Conservation (phyloP, 2,797 vertebrate species). For the Aphelocoma californica region DNA sequence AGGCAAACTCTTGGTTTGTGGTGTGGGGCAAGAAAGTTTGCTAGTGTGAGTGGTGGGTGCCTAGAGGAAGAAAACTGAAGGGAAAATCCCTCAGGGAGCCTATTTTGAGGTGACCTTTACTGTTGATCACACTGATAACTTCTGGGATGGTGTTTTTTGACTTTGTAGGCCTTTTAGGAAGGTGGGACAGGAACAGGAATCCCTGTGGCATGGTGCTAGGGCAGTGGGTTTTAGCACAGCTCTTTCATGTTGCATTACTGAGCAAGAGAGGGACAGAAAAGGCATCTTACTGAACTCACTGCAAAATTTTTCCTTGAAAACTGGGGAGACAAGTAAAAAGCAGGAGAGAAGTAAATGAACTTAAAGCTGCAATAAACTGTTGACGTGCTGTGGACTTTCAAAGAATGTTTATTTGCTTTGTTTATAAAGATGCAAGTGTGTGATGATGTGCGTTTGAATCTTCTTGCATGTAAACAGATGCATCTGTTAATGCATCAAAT, state of each 20-base stretch:
- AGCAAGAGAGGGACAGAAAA: background rate
- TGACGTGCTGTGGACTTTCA: background rate
- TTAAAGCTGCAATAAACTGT: background rate
- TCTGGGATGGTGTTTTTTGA: background rate
- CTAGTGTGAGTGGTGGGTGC: background rate
- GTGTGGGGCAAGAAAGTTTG: background rate
- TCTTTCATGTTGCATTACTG: background rate
- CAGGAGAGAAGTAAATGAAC: background rate
- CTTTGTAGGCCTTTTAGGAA: background rate
- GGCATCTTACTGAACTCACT: background rate
- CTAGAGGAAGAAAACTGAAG: background rate
- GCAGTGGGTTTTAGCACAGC: background rate
- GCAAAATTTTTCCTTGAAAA: background rate
- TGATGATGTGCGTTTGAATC: constrained; percentile 17
- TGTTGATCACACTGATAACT: background rate
- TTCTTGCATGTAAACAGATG: constrained; percentile 42
- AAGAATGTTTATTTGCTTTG: background rate
- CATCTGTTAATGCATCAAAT: constrained; percentile 24
- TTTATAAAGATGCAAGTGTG: background rate
- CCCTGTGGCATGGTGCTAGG: background rate
- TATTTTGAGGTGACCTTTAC: background rate
- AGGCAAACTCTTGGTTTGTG: background rate
- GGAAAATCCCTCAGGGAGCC: background rate
- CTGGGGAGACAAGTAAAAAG: background rate
- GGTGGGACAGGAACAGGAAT: background rate